Evolutionary conservation across 2,888 invertebrate species (phyloP).

Genomic region (Thecophora atra): DNA sequence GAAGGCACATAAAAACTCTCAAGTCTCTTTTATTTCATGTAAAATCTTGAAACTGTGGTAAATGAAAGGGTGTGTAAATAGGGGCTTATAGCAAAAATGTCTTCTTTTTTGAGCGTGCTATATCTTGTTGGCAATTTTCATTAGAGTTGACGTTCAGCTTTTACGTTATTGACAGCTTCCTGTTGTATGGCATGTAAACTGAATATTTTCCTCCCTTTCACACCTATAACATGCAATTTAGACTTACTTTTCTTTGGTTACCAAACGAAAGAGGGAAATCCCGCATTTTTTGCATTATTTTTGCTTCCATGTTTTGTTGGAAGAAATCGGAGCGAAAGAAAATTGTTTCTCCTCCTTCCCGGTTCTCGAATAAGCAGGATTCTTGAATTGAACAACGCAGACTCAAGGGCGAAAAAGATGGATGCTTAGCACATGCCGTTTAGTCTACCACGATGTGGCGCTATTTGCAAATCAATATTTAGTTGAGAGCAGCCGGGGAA

Average conservation of each 20-base stretch:
- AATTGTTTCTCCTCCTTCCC: neutral
- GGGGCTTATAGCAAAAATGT: neutral
- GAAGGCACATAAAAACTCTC: too few species aligned
- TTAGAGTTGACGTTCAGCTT: conserved; percentile 24
- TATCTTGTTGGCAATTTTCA: conserved; percentile 21
- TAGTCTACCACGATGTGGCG: neutral
- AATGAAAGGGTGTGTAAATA: neutral
- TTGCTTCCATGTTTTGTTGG: too few species aligned
- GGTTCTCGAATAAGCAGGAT: neutral
- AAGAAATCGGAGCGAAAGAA: too few species aligned
- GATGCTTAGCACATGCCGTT: neutral
- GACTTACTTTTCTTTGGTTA: neutral
- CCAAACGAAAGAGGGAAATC: neutral
- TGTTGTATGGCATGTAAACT: conserved; percentile 6
- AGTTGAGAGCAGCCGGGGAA: neutral
- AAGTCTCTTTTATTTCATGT: too few species aligned
- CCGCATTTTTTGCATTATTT: too few species aligned
- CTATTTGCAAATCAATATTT: conserved; percentile 5
- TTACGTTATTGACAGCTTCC: conserved; percentile 29
- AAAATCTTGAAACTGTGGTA: neutral
- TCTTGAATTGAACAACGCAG: neutral
- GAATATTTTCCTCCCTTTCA: neutral
- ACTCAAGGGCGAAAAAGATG: neutral
- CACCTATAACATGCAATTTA: neutral
- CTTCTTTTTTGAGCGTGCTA: neutral